phyloP scores from a whole-genome alignment of 2,888 invertebrate genomes.

The Syrista parreyssii region DNA sequence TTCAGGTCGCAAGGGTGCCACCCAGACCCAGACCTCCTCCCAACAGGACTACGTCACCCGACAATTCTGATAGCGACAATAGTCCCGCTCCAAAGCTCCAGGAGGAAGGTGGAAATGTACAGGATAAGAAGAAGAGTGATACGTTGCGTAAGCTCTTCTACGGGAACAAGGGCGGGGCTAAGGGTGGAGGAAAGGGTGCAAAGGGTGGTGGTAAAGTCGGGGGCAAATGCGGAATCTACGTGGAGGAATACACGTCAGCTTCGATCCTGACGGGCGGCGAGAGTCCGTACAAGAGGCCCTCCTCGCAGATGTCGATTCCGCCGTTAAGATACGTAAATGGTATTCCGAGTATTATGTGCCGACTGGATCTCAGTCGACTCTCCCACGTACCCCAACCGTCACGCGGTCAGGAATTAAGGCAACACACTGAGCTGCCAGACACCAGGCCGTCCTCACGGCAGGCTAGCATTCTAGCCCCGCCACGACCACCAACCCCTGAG shows the following conservation, averaged over 20 bases:
- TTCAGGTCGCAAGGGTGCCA: constrained; percentile 40
- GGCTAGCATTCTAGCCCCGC: constrained; percentile 54
- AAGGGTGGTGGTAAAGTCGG: constrained; percentile 73
- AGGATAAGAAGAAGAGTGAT: constrained; percentile 79
- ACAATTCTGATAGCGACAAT: constrained; percentile 62
- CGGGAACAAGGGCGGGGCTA: constrained; percentile 65
- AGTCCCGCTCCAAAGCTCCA: constrained; percentile 64
- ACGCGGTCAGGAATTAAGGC: constrained; percentile 67
- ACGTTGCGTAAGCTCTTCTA: constrained; percentile 76
- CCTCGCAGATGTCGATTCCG: constrained; percentile 50
- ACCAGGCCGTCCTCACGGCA: constrained; percentile 65
- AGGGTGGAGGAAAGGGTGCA: constrained; percentile 75
- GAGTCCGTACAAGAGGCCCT: constrained; percentile 63
- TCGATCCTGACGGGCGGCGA: constrained; percentile 63
- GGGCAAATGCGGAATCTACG: constrained; percentile 73
- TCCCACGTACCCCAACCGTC: constrained; percentile 57
- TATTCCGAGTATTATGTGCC: constrained; percentile 61
- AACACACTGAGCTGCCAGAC: constrained; percentile 67
- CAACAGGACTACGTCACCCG: constrained; percentile 61
- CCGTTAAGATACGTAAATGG: constrained; percentile 52
- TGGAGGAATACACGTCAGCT: constrained; percentile 59
- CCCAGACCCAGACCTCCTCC: constrained; percentile 55
- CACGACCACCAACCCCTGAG: constrained; percentile 64
- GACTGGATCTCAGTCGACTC: constrained; percentile 65
- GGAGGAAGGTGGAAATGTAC: constrained; percentile 68